phyloP scores from a whole-genome alignment of 30 jellyfish, hydroid and myxozoan genomes.

The Clytia hemisphaerica region DNA sequence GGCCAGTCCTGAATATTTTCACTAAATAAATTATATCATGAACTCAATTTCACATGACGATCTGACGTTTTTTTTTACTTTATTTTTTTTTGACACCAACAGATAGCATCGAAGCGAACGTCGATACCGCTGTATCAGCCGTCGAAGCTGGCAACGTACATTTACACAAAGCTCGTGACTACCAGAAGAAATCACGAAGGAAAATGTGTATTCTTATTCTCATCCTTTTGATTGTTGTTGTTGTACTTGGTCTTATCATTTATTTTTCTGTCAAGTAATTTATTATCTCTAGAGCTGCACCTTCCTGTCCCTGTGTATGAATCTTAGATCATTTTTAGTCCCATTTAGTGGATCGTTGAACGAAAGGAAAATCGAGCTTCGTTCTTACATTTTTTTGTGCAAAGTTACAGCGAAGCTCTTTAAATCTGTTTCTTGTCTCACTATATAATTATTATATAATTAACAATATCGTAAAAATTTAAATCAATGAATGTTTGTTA shows the following conservation, averaged over 20 bases:
- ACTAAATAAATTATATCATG: background rate
- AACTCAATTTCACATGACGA: background rate
- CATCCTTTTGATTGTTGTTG: conserved; percentile 58
- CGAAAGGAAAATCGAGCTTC: too few relatives aligned
- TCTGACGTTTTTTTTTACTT: background rate
- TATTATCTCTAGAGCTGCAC: background rate
- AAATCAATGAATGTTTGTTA: too few relatives aligned
- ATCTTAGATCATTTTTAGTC: too few relatives aligned
- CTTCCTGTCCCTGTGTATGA: too few relatives aligned
- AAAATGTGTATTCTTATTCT: conserved; percentile 61
- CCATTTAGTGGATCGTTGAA: too few relatives aligned
- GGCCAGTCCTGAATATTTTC: too few relatives aligned
- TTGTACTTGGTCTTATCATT: conserved; percentile 55
- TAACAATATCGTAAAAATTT: too few relatives aligned
- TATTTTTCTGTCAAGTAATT: conserved; percentile 20
- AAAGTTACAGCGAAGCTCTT: too few relatives aligned
- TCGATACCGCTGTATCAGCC: conserved; percentile 29
- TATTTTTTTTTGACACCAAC: too few relatives aligned
- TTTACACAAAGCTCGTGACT: conserved; percentile 20
- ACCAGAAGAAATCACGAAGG: conserved; percentile 67
- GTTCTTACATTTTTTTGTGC: too few relatives aligned
- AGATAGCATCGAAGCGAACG: conserved; percentile 55
- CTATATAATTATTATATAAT: too few relatives aligned
- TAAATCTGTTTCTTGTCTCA: too few relatives aligned
- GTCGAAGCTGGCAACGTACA: conserved; percentile 43